A percentile compares a stretch with the other conserved stretches of the same genome.
Evolutionary conservation across 2,797 vertebrate species (phyloP).

Genomic region (Loris lydekkerianus): DNA sequence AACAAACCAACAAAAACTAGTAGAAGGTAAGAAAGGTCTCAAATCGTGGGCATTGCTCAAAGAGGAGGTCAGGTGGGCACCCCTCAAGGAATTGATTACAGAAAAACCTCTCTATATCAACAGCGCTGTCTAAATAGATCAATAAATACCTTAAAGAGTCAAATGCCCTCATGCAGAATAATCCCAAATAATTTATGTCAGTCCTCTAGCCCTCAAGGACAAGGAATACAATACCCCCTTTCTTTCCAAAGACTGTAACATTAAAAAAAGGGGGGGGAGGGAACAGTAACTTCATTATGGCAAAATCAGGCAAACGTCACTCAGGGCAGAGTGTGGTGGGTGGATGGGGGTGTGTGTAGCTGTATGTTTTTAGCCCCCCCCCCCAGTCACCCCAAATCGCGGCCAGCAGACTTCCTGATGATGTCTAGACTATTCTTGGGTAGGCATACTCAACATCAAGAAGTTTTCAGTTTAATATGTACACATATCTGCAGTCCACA

Average conservation of each 20-base stretch:
- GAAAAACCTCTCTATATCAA: background rate
- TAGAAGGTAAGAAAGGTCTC: background rate
- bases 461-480: background rate
- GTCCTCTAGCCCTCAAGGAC: background rate
- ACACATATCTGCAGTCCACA: fast-evolving
- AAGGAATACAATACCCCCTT: background rate
- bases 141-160: background rate
- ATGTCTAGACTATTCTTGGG: background rate
- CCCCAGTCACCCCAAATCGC: background rate
- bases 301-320: background rate
- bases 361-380: background rate
- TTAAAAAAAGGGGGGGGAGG: background rate
- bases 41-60: no score
- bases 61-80: background rate
- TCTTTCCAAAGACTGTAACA: background rate
- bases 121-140: background rate
- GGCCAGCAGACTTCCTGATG: background rate
- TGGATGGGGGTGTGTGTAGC: background rate
- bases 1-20: background rate
- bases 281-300: background rate
- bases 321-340: background rate
- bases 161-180: background rate
- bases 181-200: background rate
- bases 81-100: background rate
- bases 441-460: background rate